These are phyloP conservation scores for Actinopyga echinites DNA, from an alignment of 53 echinoderm and acorn worm species.

Conservation along the genomic window DNA sequence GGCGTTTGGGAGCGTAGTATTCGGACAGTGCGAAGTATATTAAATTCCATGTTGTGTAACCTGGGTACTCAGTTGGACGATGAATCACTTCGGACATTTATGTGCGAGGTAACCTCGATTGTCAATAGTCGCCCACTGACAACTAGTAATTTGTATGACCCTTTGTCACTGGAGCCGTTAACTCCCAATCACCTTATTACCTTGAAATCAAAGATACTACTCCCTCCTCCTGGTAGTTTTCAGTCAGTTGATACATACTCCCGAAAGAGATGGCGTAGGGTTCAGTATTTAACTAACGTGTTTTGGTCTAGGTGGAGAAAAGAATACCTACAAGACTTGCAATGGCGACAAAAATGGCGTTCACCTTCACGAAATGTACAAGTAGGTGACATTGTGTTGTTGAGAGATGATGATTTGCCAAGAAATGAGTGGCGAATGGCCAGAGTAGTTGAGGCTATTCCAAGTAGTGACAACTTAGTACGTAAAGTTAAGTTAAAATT, in stretches of 20 bases:
- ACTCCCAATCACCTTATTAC: slow-evolving; percentile 21
- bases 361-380: not conserved
- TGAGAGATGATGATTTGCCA: not conserved
- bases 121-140: slow-evolving; percentile 50
- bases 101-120: slow-evolving; percentile 51
- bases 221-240: slow-evolving; percentile 7
- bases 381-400: not conserved
- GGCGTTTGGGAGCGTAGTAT: slow-evolving; percentile 76
- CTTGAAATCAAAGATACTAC: slow-evolving; percentile 2
- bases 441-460: not conserved
- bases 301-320: slow-evolving; percentile 36
- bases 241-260: not conserved
- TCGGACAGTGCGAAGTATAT: slow-evolving; percentile 38
- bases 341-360: slow-evolving; percentile 26
- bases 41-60: slow-evolving; percentile 44
- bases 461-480: not conserved
- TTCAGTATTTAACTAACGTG: slow-evolving; percentile 27
- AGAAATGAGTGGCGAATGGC: not conserved
- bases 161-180: not conserved
- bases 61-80: slow-evolving; percentile 54
- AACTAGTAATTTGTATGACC: not conserved
- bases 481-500: not conserved
- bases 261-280: too few species aligned
- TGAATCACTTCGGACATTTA: slow-evolving; percentile 53
- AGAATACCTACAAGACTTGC: slow-evolving; percentile 34